These are phyloP conservation scores for Eurois occulta DNA, from an alignment of 2,888 invertebrate species.

Conservation along the genomic window DNA sequence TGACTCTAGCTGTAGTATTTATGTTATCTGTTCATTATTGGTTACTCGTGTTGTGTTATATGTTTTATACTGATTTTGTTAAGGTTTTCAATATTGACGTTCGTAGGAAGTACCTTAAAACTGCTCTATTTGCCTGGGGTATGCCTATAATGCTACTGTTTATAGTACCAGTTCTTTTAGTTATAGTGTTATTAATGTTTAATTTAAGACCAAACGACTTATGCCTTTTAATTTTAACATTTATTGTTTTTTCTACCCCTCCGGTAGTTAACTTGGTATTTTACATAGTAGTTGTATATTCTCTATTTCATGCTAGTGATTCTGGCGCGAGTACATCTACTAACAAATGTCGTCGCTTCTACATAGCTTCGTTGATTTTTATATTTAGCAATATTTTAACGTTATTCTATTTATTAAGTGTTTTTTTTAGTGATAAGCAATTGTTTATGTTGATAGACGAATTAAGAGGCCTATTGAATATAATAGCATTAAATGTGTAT, in stretches of 20 bases:
- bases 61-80: not conserved
- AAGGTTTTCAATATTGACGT: not conserved
- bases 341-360: slow-evolving; percentile 38
- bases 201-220: no score
- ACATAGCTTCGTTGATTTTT: slow-evolving; percentile 39
- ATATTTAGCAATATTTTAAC: slow-evolving; percentile 41
- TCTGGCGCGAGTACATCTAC: not conserved
- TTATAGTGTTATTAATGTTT: no score
- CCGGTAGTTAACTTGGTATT: not conserved
- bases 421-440: no score
- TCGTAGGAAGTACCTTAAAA: not conserved
- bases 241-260: no score
- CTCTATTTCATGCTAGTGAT: slow-evolving; percentile 13
- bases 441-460: no score
- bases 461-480: not conserved
- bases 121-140: not conserved
- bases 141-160: not conserved
- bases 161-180: not conserved
- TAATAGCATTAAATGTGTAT: not conserved
- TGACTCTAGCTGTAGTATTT: no score
- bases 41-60: not conserved
- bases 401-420: not conserved
- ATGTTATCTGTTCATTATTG: not conserved
- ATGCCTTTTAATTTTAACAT: no score
- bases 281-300: slow-evolving; percentile 30